These are phyloP conservation scores for Subanguina moxae DNA, from an alignment of 1,140 invertebrate genomes.

Conservation along the genomic window DNA sequence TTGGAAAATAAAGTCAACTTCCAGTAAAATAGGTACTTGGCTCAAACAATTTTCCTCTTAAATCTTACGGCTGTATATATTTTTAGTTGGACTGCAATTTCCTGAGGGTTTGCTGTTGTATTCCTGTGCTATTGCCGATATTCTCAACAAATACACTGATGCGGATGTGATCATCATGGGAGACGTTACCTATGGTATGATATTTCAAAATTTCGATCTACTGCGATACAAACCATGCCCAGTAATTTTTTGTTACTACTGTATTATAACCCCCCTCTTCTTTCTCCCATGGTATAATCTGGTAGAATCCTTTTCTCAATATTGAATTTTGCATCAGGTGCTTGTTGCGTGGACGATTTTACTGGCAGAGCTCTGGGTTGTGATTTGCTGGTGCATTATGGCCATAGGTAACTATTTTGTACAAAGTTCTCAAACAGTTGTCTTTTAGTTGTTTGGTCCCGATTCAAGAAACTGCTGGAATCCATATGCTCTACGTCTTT, in stretches of 20 bases:
- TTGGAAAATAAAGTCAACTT: constrained; percentile 80
- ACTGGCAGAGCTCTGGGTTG: constrained; percentile 81
- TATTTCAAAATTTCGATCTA: background rate
- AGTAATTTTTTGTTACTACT: background rate
- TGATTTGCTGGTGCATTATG: constrained; percentile 92
- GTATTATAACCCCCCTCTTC: constrained; percentile 13
- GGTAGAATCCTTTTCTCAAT: background rate
- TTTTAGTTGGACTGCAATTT: constrained; percentile 84
- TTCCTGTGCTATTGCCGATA: constrained; percentile 85
- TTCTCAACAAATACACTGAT: constrained; percentile 84
- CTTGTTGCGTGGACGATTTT: constrained; percentile 98
- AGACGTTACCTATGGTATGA: constrained; percentile 86
- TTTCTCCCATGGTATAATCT: too few relatives aligned
- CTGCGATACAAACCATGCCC: too few relatives aligned
- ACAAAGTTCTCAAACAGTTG: too few relatives aligned
- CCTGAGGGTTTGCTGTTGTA: constrained; percentile 89
- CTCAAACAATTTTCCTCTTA: background rate
- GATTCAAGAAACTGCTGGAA: constrained; percentile 77
- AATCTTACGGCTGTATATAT: constrained; percentile 14
- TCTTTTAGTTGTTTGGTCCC: constrained; percentile 78
- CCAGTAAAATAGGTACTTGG: constrained; percentile 68
- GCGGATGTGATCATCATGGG: constrained; percentile 95
- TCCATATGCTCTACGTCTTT: constrained; percentile 93
- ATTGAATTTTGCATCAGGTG: constrained; percentile 59
- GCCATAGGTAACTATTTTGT: constrained; percentile 68